Conservation (phyloP, 2,113 vertebrate genomes). For the Megaleporinus macrocephalus region DNA sequence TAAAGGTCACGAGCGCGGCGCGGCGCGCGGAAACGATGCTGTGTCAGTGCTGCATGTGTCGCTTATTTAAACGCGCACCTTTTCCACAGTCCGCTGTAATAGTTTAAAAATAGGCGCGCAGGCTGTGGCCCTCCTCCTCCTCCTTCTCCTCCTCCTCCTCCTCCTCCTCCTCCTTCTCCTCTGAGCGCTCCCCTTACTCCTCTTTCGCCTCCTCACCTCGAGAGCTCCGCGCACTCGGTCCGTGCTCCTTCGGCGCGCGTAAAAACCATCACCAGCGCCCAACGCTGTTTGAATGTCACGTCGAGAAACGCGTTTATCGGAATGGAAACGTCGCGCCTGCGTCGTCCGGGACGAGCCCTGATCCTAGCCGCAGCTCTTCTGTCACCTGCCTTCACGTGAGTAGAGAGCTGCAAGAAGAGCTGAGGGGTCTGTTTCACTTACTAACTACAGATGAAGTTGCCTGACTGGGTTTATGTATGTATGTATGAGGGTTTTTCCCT, state of each 20-base stretch:
- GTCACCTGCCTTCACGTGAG: constrained; percentile 84
- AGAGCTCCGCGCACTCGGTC: constrained; percentile 60
- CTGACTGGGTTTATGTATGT: background rate
- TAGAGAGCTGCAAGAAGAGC: constrained; percentile 55
- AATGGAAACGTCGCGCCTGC: constrained; percentile 79
- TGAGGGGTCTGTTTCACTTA: background rate
- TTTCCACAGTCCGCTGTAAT: constrained; percentile 64
- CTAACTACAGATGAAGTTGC: background rate
- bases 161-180: constrained; percentile 61
- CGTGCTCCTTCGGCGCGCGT: constrained; percentile 62
- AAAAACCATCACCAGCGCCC: constrained; percentile 54
- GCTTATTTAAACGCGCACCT: constrained; percentile 27
- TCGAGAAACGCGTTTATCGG: constrained; percentile 71
- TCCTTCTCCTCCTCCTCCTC: constrained; percentile 54
- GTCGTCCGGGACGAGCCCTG: constrained; percentile 78
- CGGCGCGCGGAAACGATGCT: too few species aligned
- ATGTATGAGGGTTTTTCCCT: background rate
- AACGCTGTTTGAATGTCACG: constrained; percentile 81
- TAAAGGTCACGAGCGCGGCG: background rate
- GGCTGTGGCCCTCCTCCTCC: constrained; percentile 70
- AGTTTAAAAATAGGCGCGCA: constrained; percentile 75
- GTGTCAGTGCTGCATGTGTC: background rate
- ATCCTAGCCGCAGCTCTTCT: constrained; percentile 79
- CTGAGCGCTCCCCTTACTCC: constrained; percentile 72
- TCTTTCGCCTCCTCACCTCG: constrained; percentile 70